A percentile compares a stretch with the other conserved stretches of the same genome.
phyloP scores from a whole-genome alignment of 2,888 invertebrate genomes.

The Cyrtodaria siliqua region DNA sequence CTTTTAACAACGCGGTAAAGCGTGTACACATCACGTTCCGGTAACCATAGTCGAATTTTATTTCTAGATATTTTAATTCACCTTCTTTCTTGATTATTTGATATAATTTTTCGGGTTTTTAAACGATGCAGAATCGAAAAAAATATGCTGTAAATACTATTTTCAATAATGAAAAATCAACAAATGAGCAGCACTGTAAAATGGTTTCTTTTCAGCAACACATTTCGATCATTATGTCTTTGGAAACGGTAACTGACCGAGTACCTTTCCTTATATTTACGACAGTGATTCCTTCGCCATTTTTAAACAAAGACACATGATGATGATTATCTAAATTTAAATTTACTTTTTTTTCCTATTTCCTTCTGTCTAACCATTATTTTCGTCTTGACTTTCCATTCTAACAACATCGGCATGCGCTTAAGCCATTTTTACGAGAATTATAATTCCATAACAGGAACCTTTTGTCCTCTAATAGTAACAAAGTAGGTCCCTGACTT shows the following conservation, averaged over 20 bases:
- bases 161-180: neutral
- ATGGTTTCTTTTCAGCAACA: conserved; percentile 14
- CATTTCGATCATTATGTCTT: conserved; percentile 11
- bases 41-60: conserved; percentile 4
- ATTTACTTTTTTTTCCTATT: conserved; percentile 10
- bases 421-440: conserved; percentile 1
- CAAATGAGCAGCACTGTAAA: conserved; percentile 3
- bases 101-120: conserved; percentile 11
- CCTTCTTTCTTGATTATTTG: conserved; percentile 9
- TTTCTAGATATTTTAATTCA: conserved; percentile 16
- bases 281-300: neutral
- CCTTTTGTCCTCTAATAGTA: too few relatives aligned
- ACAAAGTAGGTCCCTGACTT: too few relatives aligned
- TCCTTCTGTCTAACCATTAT: neutral
- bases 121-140: conserved; percentile 18
- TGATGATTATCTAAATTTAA: conserved; percentile 4
- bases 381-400: too few relatives aligned
- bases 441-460: neutral
- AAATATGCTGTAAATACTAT: conserved; percentile 5
- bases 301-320: conserved; percentile 22
- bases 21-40: conserved; percentile 7
- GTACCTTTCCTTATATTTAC: conserved; percentile 27
- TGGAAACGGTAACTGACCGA: conserved; percentile 11
- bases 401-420: neutral
- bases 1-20: conserved; percentile 1